Evolutionary conservation across 2,797 vertebrate genomes (phyloP).

Genomic region (Brachymystax lenok): DNA sequence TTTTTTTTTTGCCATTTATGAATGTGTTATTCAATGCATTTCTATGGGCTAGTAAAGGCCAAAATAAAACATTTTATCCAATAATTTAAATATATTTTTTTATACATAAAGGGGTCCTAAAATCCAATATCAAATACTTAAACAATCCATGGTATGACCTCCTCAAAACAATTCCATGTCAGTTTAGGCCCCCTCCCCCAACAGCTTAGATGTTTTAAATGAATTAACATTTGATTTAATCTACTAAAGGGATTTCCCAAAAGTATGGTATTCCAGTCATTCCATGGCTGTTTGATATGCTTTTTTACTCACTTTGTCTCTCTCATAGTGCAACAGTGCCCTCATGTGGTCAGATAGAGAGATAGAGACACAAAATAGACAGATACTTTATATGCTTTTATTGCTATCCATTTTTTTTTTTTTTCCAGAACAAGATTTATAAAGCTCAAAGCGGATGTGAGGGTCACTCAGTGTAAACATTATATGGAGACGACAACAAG

Average conservation of each 20-base stretch:
- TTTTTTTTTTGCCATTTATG: too few species aligned
- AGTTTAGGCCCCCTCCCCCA: too few species aligned
- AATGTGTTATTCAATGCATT: too few species aligned
- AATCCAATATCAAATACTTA: too few species aligned
- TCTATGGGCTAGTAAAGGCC: too few species aligned
- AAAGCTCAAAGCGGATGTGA: constrained; percentile 47
- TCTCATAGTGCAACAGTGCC: constrained; percentile 39
- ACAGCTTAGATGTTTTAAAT: too few species aligned
- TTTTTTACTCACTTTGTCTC: constrained; percentile 13
- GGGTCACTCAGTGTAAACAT: constrained; percentile 50
- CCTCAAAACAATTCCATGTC: too few species aligned
- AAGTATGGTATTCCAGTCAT: constrained; percentile 46
- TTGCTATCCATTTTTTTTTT: constrained; percentile 64
- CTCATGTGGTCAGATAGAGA: constrained; percentile 46
- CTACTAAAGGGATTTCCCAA: neutral
- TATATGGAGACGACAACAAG: constrained; percentile 8
- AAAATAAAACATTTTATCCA: too few species aligned
- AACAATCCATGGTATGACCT: too few species aligned
- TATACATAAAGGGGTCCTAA: too few species aligned
- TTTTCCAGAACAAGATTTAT: constrained; percentile 39
- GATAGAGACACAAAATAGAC: constrained; percentile 10
- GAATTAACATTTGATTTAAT: neutral
- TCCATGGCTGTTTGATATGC: neutral
- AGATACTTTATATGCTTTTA: constrained; percentile 56
- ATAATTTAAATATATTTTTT: too few species aligned